Evolutionary conservation across 1,140 invertebrate genomes (phyloP), one percentile per base, ranked within the genome.

Genomic region (Polypedilum vanderplanki): DNA sequence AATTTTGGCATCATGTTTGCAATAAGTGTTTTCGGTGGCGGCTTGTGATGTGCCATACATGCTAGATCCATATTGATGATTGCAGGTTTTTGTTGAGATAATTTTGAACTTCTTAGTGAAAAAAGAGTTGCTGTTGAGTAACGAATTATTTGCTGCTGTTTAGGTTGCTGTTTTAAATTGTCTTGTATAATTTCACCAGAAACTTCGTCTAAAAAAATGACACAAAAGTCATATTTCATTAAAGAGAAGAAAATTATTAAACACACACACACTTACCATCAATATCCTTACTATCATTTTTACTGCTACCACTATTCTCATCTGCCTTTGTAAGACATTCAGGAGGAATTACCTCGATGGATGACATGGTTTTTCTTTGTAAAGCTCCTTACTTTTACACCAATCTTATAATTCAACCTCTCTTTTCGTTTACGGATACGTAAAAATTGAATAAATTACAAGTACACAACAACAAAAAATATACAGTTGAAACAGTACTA

Each of bases 1-100:
- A 70, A 70, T 70, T 70, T 70, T 70, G 65, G 65, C 65, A 70
- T 70, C 65, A 70, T 70, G 17, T 70, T 70, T 70, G 65, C 65
- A 20, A 70, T 22, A 9, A 70, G 17, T 18, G 18, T 70, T 70
- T 70, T 70, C 0, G 65, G 65, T 3, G 65, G 65, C 20, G 65
- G 65, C 65, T 70, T 70, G 8, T 8, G 15, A 70, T 70, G 65
- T 5, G 18, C 18, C 65, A 70, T 70, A 70, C 65, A 70, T 20
- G 65, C 17, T 18, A 70, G 10, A 20, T 70, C 65, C 17, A 70
- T 18, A 70, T 70, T 70, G n/a, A 18, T 70, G 17, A n/a, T 18
- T 8, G 65, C 17, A 18, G 65, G 65, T 12, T 18, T 70, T 20
- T 70, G 65, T 22, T 70, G 65, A 18, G 17, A 20, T 18, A 70